Conservation (phyloP, 2,888 invertebrate genomes). For the Drosophila paracracens region DNA sequence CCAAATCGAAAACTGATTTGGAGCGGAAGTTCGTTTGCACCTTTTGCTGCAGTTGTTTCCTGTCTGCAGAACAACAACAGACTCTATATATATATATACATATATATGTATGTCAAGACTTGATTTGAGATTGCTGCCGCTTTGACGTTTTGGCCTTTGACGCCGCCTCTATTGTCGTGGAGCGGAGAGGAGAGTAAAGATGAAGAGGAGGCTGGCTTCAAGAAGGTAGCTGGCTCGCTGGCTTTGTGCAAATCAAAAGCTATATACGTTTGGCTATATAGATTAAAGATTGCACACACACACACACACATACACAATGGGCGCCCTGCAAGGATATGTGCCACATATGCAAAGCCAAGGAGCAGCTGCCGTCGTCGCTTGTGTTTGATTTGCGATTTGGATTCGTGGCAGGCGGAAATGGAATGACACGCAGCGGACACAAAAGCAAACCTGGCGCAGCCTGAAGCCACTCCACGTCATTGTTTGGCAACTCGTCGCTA, state of each 20-base stretch:
- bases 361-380: slow-evolving; percentile 58
- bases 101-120: slow-evolving; percentile 36
- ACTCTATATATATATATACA: slow-evolving; percentile 23
- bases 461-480: slow-evolving; percentile 55
- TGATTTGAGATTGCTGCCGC: slow-evolving; percentile 37
- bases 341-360: slow-evolving; percentile 58
- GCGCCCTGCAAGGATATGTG: slow-evolving; percentile 21
- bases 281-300: slow-evolving; percentile 46
- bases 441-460: slow-evolving; percentile 50
- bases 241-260: slow-evolving; percentile 70
- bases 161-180: slow-evolving; percentile 61
- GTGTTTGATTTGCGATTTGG: slow-evolving; percentile 71
- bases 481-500: slow-evolving; percentile 64
- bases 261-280: slow-evolving; percentile 43
- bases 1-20: slow-evolving; percentile 80
- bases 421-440: slow-evolving; percentile 81
- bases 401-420: slow-evolving; percentile 77
- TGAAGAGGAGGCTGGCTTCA: neutral
- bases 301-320: slow-evolving; percentile 7
- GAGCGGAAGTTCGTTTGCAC: slow-evolving; percentile 84
- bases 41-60: slow-evolving; percentile 77
- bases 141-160: slow-evolving; percentile 80
- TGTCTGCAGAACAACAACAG: slow-evolving; percentile 56
- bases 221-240: slow-evolving; percentile 11
- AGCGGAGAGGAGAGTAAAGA: neutral